Conservation (phyloP, 2,888 invertebrate genomes). For the Diachrysia chrysitis region DNA sequence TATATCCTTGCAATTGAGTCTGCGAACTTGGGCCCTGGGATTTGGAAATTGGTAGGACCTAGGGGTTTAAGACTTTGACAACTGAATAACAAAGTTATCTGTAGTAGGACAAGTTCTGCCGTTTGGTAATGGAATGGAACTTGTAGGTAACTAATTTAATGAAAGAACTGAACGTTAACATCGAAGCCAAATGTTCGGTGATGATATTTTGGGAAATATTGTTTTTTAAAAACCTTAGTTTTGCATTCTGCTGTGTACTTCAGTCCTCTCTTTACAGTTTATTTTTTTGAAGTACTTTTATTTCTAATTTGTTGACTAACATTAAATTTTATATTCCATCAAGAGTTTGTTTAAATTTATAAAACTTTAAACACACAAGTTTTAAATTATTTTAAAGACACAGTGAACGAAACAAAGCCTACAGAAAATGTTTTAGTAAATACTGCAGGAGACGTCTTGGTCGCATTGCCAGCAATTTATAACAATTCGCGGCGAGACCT, state of each 20-base stretch:
- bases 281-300: too few species aligned
- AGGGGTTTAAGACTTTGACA: conserved; percentile 40
- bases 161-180: conserved; percentile 14
- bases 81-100: conserved; percentile 45
- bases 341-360: too few species aligned
- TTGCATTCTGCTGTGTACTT: too few species aligned
- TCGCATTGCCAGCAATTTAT: conserved; percentile 55
- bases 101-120: conserved; percentile 17
- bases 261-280: too few species aligned
- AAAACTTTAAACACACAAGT: not conserved
- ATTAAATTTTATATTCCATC: too few species aligned
- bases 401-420: conserved; percentile 30
- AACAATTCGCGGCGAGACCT: conserved; percentile 56
- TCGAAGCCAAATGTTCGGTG: not conserved
- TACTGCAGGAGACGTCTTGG: conserved; percentile 38
- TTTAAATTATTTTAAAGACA: conserved; percentile 16
- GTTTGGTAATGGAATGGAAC: conserved; percentile 31
- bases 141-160: conserved; percentile 27
- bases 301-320: too few species aligned
- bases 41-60: conserved; percentile 38
- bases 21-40: conserved; percentile 22
- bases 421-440: conserved; percentile 55
- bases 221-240: too few species aligned
- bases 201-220: not conserved
- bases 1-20: conserved; percentile 15